Evolutionary conservation across 2,113 vertebrate genomes (phyloP).

Genomic region (Marmota flaviventris): DNA sequence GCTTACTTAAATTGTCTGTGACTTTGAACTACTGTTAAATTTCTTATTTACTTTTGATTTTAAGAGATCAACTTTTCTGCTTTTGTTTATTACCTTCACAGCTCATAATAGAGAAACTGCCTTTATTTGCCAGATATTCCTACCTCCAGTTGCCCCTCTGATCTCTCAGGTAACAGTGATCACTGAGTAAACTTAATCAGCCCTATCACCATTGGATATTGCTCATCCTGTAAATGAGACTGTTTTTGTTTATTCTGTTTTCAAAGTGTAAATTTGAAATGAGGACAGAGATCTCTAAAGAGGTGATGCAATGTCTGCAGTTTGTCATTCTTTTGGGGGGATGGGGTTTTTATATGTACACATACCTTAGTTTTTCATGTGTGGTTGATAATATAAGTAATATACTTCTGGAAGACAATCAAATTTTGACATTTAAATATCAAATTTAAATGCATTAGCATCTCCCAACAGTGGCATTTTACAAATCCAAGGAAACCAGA

Average conservation of each 20-base stretch:
- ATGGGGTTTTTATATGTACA: background rate
- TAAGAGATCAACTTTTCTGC: background rate
- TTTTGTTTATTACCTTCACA: background rate
- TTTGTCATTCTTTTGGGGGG: background rate
- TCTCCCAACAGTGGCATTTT: background rate
- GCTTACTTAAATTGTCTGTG: background rate
- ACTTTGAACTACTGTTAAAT: background rate
- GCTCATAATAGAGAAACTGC: background rate
- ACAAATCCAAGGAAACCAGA: background rate
- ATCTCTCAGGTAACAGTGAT: background rate
- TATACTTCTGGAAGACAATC: background rate
- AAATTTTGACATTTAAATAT: conserved; percentile 16
- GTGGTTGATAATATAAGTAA: background rate
- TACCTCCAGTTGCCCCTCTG: background rate
- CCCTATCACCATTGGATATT: background rate
- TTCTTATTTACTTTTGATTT: background rate
- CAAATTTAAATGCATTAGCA: background rate
- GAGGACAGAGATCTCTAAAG: background rate
- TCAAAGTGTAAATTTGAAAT: background rate
- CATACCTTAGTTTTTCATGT: background rate
- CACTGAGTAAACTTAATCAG: background rate
- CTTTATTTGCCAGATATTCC: background rate
- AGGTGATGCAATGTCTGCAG: background rate
- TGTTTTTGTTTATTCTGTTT: background rate
- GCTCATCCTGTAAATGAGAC: background rate